phyloP scores from a whole-genome alignment of 2,797 vertebrate species.

The Protonibea diacanthus region DNA sequence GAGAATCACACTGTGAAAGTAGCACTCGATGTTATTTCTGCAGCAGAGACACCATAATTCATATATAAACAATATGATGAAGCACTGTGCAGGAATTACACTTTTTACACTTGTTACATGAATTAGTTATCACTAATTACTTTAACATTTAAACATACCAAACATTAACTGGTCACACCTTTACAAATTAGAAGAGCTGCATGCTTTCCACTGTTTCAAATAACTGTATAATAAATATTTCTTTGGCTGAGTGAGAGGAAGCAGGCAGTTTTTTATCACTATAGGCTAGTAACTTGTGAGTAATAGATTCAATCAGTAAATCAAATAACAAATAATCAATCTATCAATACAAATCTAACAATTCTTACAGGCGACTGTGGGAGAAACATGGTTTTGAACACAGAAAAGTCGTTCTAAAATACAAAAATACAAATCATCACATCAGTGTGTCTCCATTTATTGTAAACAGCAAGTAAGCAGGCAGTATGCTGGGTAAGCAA shows the following conservation, averaged over 20 bases:
- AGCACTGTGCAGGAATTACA: background rate
- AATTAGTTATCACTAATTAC: background rate
- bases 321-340: background rate
- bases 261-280: no score
- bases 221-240: no score
- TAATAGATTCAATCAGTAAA: background rate
- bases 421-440: no score
- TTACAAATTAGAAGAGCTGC: background rate
- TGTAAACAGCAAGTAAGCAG: slow-evolving; percentile 11
- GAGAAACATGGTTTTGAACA: background rate
- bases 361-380: background rate
- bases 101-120: background rate
- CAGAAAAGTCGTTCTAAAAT: no score
- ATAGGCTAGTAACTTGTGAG: no score
- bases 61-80: background rate
- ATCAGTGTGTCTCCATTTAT: slow-evolving; percentile 3
- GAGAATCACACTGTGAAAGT: background rate
- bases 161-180: background rate
- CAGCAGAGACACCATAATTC: background rate
- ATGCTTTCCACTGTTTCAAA: background rate
- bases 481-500: slow-evolving; percentile 16
- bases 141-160: background rate
- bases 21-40: background rate
- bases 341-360: background rate
- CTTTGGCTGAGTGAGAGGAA: no score